Evolutionary conservation across 2,888 invertebrate genomes (phyloP), one percentile per base, ranked within the genome.

Genomic region (Hypercompe scribonia): DNA sequence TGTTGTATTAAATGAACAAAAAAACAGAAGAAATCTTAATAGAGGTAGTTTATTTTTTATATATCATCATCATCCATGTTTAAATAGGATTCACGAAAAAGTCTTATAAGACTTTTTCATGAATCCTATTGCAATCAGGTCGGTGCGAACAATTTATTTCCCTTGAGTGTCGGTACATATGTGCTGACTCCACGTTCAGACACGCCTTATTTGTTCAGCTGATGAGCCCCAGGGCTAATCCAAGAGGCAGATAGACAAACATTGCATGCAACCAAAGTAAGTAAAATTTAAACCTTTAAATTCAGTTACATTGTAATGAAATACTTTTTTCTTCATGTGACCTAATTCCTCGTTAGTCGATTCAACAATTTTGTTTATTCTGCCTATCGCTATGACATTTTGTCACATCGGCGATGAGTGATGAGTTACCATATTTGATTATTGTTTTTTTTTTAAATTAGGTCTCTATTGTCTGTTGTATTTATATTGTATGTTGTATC

Each of bases 111-210:
- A 88, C 84, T 46, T n/a, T n/a, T n/a, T n/a, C n/a, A n/a, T n/a
- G n/a, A n/a, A n/a, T n/a, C n/a, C n/a, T n/a, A n/a, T n/a, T 89
- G 89, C 92, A 93, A 92, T 94, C 92, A 91, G 89, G 87, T 83
- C 87, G 88, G 86, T 89, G 86, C 85, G 88, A 88, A 89, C 89
- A 91, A 93, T 92, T 93, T 94, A 95, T 95, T 95, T 95, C 95
- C 95, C 95, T 72, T 73, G 95, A 92, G 95, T 85, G 88, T 85
- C 81, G 78, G 91, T 92, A 94, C 91, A 90, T 94, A 94, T 94
- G 91, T 91, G 92, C 91, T 87, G 89, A 88, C 88, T 93, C 89
- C 83, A 89, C 88, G 89, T 91, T 88, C 86, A 90, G 93, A 94
- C 93, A 89, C 84, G 87, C 87, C 90, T 88, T 93, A 94, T 95